phyloP scores from a whole-genome alignment of 1,140 invertebrate species.

The Aphelenchoides fujianensis region DNA sequence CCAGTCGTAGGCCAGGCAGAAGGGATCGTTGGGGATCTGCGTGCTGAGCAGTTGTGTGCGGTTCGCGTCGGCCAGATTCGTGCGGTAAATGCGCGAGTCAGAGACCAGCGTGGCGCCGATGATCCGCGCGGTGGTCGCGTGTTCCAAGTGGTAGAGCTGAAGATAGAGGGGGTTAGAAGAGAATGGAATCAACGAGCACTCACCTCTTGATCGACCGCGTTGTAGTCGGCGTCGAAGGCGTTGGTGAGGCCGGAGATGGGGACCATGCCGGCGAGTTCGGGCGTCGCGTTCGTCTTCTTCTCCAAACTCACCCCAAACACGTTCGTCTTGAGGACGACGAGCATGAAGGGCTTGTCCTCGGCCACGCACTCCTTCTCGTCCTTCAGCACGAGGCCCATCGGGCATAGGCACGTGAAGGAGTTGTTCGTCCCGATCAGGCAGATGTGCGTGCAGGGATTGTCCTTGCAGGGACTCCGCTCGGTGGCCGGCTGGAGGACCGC shows the following conservation, averaged over 20 bases:
- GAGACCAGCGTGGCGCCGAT: conserved; percentile 68
- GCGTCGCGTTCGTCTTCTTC: conserved; percentile 38
- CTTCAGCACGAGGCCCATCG: conserved; percentile 77
- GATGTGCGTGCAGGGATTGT: conserved; percentile 79
- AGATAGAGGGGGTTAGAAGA: conserved; percentile 3
- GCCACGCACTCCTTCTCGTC: conserved; percentile 57
- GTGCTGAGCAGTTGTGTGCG: conserved; percentile 75
- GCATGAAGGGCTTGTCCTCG: conserved; percentile 72
- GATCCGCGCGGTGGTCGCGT: conserved; percentile 48
- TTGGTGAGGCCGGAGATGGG: conserved; percentile 85
- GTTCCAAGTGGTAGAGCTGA: conserved; percentile 56
- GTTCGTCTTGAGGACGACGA: conserved; percentile 79
- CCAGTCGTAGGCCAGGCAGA: conserved; percentile 83
- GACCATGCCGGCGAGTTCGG: conserved; percentile 57
- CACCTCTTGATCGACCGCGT: conserved; percentile 75
- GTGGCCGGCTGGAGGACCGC: conserved; percentile 78
- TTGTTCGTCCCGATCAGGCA: conserved; percentile 71
- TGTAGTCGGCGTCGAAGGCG: conserved; percentile 84
- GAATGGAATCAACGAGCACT: conserved; percentile 67
- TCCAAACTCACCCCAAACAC: conserved; percentile 61
- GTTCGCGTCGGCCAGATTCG: conserved; percentile 78
- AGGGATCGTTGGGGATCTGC: conserved; percentile 81
- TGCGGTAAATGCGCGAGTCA: conserved; percentile 52
- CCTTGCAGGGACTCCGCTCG: conserved; percentile 75
- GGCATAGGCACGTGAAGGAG: conserved; percentile 78